Evolutionary conservation across 64 coral and sea anemone species (phyloP).

Genomic region (Stichodactyla mertensii): DNA sequence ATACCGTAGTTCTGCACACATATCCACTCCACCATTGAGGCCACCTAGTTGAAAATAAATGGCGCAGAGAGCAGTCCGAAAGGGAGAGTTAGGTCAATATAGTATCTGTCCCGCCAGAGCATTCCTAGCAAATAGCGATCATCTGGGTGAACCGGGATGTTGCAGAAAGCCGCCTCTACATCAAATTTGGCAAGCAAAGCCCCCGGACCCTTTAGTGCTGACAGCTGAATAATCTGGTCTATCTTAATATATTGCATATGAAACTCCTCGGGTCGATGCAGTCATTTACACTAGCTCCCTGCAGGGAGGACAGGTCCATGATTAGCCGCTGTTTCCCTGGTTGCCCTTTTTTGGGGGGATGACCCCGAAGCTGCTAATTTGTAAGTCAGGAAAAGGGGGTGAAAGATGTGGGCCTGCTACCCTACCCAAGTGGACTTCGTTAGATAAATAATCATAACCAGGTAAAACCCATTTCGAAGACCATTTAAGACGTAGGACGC

Average conservation of each 20-base stretch:
- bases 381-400: slow-evolving; percentile 4
- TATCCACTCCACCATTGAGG: too few relatives aligned
- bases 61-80: too few relatives aligned
- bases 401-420: slow-evolving; percentile 14
- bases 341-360: too few relatives aligned
- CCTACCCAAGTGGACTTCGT: not conserved
- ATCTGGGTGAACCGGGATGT: slow-evolving; percentile 10
- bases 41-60: too few relatives aligned
- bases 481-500: not conserved
- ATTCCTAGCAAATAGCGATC: not conserved
- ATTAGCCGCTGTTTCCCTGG: too few relatives aligned
- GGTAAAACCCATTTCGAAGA: not conserved
- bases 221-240: slow-evolving; percentile 15
- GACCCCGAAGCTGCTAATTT: slow-evolving; percentile 21
- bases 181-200: slow-evolving; percentile 51
- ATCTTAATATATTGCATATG: slow-evolving; percentile 25
- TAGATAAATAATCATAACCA: slow-evolving; percentile 1
- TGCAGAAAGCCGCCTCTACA: slow-evolving; percentile 31
- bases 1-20: too few relatives aligned
- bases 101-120: not conserved
- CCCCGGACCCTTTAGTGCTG: not conserved
- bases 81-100: too few relatives aligned
- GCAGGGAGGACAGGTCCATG: slow-evolving; percentile 9
- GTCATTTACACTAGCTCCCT: slow-evolving; percentile 43
- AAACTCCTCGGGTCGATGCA: slow-evolving; percentile 25